phyloP scores from a whole-genome alignment of 2,113 vertebrate species.

The Rutilus rutilus region DNA sequence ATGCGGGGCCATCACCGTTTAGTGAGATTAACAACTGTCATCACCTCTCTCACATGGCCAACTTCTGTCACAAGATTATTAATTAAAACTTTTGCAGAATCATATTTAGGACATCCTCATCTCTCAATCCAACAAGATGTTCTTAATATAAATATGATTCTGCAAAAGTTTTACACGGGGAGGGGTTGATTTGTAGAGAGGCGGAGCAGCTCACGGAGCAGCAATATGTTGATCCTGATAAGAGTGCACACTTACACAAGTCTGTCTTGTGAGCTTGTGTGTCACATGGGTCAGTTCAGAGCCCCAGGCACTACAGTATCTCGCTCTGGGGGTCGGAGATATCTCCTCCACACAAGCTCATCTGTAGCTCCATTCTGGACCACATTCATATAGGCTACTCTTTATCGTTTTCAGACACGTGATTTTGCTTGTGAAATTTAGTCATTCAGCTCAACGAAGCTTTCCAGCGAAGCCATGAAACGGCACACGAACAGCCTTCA shows the following conservation, averaged over 20 bases:
- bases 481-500: no score
- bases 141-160: not conserved
- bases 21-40: not conserved
- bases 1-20: not conserved
- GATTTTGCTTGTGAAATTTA: not conserved
- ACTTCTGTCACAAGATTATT: not conserved
- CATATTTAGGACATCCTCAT: not conserved
- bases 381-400: not conserved
- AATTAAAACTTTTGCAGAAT: no score
- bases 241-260: not conserved
- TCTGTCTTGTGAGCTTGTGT: not conserved
- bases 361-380: not conserved
- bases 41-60: not conserved
- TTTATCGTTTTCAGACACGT: not conserved
- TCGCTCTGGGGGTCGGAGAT: not conserved
- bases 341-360: not conserved
- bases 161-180: not conserved
- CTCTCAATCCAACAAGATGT: not conserved
- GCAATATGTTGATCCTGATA: conserved; percentile 59
- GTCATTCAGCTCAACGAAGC: not conserved
- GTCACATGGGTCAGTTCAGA: not conserved
- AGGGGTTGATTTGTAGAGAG: conserved; percentile 16
- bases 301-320: not conserved
- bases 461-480: not conserved
- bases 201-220: conserved; percentile 23